These are phyloP conservation scores for Hoplostethus mediterraneus DNA, from an alignment of 2,797 vertebrate species.

Conservation along the genomic window DNA sequence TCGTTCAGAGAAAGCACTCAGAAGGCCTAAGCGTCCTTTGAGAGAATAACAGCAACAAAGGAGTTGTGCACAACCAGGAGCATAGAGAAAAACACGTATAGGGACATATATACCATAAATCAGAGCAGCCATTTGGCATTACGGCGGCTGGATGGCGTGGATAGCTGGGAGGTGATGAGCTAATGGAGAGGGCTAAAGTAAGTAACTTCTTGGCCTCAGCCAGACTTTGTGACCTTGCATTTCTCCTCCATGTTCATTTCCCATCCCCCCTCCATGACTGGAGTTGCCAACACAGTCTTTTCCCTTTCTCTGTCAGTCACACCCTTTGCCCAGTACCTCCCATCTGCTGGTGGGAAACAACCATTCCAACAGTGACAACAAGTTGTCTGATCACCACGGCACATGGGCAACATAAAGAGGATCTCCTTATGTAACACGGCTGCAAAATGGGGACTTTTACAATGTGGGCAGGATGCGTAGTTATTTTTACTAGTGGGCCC, in stretches of 20 bases:
- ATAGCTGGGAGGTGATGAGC: slow-evolving; percentile 11
- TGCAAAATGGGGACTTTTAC: slow-evolving; percentile 41
- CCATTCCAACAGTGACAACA: slow-evolving; percentile 11
- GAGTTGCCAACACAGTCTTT: slow-evolving; percentile 16
- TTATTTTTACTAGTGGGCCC: slow-evolving; percentile 43
- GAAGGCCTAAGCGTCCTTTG: not conserved
- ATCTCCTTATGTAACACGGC: slow-evolving; percentile 51
- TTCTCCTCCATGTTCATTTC: slow-evolving; percentile 13
- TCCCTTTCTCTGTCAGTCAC: slow-evolving; percentile 17
- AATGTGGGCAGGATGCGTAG: slow-evolving; percentile 33
- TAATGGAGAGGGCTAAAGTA: slow-evolving; percentile 11
- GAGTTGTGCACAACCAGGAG: not conserved
- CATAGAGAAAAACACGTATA: not conserved
- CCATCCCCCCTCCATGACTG: not conserved
- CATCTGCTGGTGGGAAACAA: slow-evolving; percentile 14
- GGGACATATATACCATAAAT: slow-evolving; percentile 18
- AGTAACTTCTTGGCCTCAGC: not conserved
- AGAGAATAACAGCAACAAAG: slow-evolving; percentile 5
- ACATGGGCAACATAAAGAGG: slow-evolving; percentile 17
- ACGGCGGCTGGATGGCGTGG: slow-evolving; percentile 7
- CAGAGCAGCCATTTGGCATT: not conserved
- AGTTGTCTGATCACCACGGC: not conserved
- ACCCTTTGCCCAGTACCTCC: slow-evolving; percentile 1
- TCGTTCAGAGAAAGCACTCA: not conserved
- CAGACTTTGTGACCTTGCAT: slow-evolving; percentile 9